Percentiles rank a stretch among this genome's conserved stretches.
These are phyloP conservation scores for Coecobrya sp. DNA, from an alignment of 2,888 invertebrate genomes.

Conservation along the genomic window DNA sequence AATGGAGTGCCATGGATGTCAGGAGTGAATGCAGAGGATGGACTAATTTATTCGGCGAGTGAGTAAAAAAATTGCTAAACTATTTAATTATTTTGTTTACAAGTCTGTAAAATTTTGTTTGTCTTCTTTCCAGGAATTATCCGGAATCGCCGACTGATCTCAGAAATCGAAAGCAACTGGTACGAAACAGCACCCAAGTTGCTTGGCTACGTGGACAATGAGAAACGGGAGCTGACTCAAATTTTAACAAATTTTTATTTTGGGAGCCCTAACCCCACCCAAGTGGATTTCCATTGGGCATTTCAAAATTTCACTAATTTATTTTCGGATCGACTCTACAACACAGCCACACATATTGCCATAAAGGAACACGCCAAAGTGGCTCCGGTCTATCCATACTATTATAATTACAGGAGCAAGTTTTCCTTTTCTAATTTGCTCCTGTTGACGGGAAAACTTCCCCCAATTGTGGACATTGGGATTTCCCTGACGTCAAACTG, in stretches of 20 bases:
- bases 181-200: conserved; percentile 76
- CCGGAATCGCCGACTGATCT: conserved; percentile 75
- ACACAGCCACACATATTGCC: conserved; percentile 81
- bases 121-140: conserved; percentile 73
- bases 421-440: conserved; percentile 79
- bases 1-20: conserved; percentile 82
- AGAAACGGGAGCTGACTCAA: conserved; percentile 63
- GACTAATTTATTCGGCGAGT: conserved; percentile 83
- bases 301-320: conserved; percentile 83
- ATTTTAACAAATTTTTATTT: conserved; percentile 78
- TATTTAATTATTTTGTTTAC: too few relatives aligned
- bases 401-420: conserved; percentile 80
- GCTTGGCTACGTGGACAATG: conserved; percentile 75
- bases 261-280: conserved; percentile 56
- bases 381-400: conserved; percentile 81
- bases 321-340: conserved; percentile 83
- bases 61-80: too few relatives aligned
- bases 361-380: conserved; percentile 76
- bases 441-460: conserved; percentile 74
- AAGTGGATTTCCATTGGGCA: conserved; percentile 76
- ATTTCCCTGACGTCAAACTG: conserved; percentile 73
- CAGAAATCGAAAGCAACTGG: conserved; percentile 81
- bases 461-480: conserved; percentile 77
- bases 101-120: too few relatives aligned
- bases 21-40: conserved; percentile 84